Base-by-base conservation (phyloP, 2,888 invertebrate species). In the Panzeria rudis region DNA sequence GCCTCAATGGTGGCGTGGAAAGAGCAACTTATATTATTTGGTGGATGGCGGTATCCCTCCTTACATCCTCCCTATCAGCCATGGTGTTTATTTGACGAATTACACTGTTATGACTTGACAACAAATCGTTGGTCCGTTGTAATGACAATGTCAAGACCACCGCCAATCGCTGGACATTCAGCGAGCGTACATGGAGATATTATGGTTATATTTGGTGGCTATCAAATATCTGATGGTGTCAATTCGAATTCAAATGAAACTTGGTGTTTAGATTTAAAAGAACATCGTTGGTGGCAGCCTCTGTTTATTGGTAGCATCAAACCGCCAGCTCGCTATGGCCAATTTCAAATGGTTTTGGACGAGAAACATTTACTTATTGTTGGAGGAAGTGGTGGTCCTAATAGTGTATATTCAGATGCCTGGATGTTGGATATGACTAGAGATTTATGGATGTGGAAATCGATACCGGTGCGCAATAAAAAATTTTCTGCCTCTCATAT, bases 11-110 rank as follows among this genome's bases (percentile, higher is more conserved):
- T 98, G n/a, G 94, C 95, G 87, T 97, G 98, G 93, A 95, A 96
- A 88, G 96, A 97, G 89, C 95, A 94, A 87, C 94, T 99, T 87
- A 94, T 97, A 85, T 93, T 99, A 72, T 99, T 98, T 93, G 99
- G 99, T 56, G 99, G 99, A 7, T 98, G 98, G 97, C 96, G 98
- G 13, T 97, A 98, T 93, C 98, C 98, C 29, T 96, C 97, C 86
- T 93, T 97, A 78, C 95, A 97, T 92, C 97, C 97, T 68, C 94
- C 96, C 64, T 96, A 96, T 91, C 97, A 97, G 92, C 96, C 95
- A 88, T 96, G 97, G 93, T 95, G 96, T 88, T 94, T 98, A 91
- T 98, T 98, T 91, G 97, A 97, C 92, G 98, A 98, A 93, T 94
- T 98, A 73, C 98, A 99, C 91, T 94, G 96, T 81, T 98, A 97